A percentile compares a stretch with the other conserved stretches of the same genome.
Evolutionary conservation across 1,140 invertebrate species (phyloP).

Genomic region (Drosophila erecta): DNA sequence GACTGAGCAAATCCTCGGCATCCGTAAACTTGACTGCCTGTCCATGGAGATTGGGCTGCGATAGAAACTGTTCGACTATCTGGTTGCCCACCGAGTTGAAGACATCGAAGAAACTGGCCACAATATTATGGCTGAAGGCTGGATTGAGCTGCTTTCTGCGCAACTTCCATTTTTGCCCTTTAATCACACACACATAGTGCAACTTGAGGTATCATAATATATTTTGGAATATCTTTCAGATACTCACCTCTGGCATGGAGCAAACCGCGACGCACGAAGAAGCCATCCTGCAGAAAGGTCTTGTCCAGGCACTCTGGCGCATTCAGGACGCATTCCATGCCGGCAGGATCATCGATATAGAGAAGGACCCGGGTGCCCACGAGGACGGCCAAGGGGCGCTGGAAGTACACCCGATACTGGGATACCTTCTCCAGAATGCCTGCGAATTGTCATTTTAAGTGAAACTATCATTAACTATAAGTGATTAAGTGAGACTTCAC

Average conservation of each 20-base stretch:
- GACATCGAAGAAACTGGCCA: conserved; percentile 72
- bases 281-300: conserved; percentile 79
- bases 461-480: too few relatives aligned
- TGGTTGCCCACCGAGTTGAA: conserved; percentile 77
- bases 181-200: neutral
- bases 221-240: too few relatives aligned
- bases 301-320: conserved; percentile 76
- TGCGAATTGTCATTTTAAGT: conserved; percentile 5
- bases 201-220: too few relatives aligned
- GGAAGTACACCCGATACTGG: conserved; percentile 56
- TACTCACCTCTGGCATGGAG: conserved; percentile 69
- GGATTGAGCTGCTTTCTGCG: conserved; percentile 79
- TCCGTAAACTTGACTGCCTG: conserved; percentile 57
- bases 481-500: neutral
- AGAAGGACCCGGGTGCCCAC: conserved; percentile 68
- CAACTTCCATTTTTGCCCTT: conserved; percentile 75
- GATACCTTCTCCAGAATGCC: conserved; percentile 70
- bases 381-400: conserved; percentile 64
- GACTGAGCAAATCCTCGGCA: conserved; percentile 75
- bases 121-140: conserved; percentile 75
- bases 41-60: conserved; percentile 46
- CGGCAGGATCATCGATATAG: conserved; percentile 75
- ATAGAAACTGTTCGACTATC: conserved; percentile 60
- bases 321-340: conserved; percentile 75
- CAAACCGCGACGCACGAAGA: conserved; percentile 70